Base-by-base conservation (phyloP, 2,797 vertebrate genomes). In the Botia kubotai region DNA sequence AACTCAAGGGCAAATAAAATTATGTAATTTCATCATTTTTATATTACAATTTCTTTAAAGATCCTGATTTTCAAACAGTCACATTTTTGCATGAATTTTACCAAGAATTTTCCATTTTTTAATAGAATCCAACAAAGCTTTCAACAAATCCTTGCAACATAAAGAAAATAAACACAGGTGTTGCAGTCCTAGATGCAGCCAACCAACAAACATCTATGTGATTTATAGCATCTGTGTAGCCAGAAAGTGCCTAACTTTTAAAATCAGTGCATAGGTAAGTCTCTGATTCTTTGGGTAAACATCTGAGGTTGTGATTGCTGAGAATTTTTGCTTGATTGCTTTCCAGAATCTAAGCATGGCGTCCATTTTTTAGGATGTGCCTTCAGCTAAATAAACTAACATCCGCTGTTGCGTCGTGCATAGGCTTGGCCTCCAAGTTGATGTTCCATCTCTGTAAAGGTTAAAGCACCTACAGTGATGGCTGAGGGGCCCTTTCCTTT, bases 381-480 rank as follows among this genome's bases (percentile, higher is more conserved):
- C 19, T 33, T 63, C 14, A 63, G 29, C 69, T 73, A 7, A 6
- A 11, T 26, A 69, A 66, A 26, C 46, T 85, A 94, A 82, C 91
- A 93, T 82, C 92, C 89, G 26, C 94, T 95, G 87, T 94, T 94
- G 23, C 94, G 83, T 36, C 93, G 85, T 2, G 92, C 85, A 1
- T 94, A 94, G 1, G 90, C 93, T 79, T 91, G 89, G 55, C 93
- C 93, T 0, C 89, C 79, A 0, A 95, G 82, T 72, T 67, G 83
- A 85, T 93, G 91, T 88, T 95, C 94, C 94, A 95, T 94, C 89
- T 95, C 94, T 52, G 82, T 90, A 85, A 95, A 95, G 1, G 84
- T 73, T 84, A 95, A 87, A 81, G 84, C 87, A 65, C 92, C 91
- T 67, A 95, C 87, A 0, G 86, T 75, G 87, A 95, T 92, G 77